Conservation (phyloP, 2,888 invertebrate genomes). For the Scaptomyza flava region DNA sequence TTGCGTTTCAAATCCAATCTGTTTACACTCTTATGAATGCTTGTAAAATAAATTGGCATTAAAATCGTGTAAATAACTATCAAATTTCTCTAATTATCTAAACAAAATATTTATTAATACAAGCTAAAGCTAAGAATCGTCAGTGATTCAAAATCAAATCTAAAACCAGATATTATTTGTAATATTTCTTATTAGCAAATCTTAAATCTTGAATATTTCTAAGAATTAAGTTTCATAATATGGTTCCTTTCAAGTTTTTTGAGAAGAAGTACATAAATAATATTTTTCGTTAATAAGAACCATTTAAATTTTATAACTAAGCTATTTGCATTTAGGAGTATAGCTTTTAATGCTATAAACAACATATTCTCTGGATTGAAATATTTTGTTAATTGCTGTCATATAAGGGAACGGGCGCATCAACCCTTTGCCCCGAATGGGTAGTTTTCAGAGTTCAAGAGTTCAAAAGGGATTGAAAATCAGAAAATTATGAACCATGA, state of each 20-base stretch:
- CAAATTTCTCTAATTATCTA: too few species aligned
- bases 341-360: too few species aligned
- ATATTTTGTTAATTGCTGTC: conserved; percentile 11
- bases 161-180: background rate
- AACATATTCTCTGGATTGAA: background rate
- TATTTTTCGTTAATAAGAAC: too few species aligned
- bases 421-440: conserved; percentile 28
- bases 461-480: conserved; percentile 27
- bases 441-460: conserved; percentile 30
- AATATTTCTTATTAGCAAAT: background rate
- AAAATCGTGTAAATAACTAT: too few species aligned
- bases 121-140: too few species aligned
- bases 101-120: too few species aligned
- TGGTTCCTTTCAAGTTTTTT: too few species aligned
- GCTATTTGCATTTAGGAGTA: too few species aligned
- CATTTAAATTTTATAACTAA: too few species aligned
- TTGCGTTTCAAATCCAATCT: background rate
- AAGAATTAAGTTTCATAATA: background rate
- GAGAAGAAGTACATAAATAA: too few species aligned
- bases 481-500: conserved; percentile 11
- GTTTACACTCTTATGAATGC: too few species aligned
- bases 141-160: background rate
- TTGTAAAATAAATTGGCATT: too few species aligned
- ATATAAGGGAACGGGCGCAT: background rate
- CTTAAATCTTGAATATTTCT: background rate